Evolutionary conservation across 64 coral and sea anemone genomes (phyloP).

Genomic region (Pachyseris speciosa): DNA sequence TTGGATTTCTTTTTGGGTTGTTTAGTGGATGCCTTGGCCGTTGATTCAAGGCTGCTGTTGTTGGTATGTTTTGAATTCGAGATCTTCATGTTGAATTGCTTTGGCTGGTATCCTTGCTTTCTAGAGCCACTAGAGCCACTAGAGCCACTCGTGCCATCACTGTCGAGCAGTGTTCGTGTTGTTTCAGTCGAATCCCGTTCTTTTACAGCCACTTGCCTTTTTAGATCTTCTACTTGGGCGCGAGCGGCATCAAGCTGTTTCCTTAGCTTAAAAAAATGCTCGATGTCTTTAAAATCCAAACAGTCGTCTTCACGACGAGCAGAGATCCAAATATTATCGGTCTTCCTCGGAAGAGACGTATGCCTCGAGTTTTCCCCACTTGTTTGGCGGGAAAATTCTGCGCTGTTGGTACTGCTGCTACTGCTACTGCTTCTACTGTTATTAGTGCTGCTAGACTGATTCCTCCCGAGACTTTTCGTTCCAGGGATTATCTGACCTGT

Average conservation of each 20-base stretch:
- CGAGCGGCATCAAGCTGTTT: too few species aligned
- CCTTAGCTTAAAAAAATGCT: background rate
- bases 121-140: too few species aligned
- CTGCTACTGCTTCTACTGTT: background rate
- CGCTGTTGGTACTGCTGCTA: background rate
- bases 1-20: too few species aligned
- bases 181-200: background rate
- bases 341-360: background rate
- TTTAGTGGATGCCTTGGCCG: too few species aligned
- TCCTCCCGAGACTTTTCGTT: background rate
- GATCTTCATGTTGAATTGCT: too few species aligned
- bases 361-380: too few species aligned
- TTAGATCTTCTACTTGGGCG: too few species aligned
- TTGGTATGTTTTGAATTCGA: too few species aligned
- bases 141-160: background rate
- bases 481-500: too few species aligned
- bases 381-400: background rate
- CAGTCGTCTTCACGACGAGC: background rate
- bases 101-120: too few species aligned
- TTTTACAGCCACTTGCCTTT: background rate
- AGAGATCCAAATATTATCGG: background rate
- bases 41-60: too few species aligned
- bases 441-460: background rate
- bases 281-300: conserved; percentile 24
- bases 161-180: background rate